Base-by-base conservation (phyloP, 2,797 vertebrate species). In the Danio aesculapii region DNA sequence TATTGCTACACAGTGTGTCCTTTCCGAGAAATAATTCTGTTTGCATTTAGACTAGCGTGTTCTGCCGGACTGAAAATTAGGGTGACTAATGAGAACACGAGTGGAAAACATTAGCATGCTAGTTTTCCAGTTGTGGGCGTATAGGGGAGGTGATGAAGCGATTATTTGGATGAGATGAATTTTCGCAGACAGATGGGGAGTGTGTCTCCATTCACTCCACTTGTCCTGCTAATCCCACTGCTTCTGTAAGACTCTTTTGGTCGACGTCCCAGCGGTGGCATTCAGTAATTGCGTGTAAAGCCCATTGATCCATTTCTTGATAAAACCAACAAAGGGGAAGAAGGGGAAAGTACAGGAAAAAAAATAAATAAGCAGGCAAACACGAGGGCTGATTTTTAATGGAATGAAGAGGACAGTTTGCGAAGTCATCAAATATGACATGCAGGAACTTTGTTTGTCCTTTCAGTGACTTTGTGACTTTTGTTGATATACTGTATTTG, bases 251-350 rank as follows among this genome's bases (percentile, higher is more conserved):
- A 16, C 43, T n/a, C 67, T 58, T 64, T 59, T 30, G 61, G 57
- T n/a, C 12, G 41, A 19, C 14, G 30, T 63, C 41, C 58, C 73
- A 76, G 8, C 10, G 2, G 67, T 81, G 57, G 73, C 73, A 71
- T 47, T 86, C 76, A 87, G 87, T 86, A 82, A 88, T 83, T 69
- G 79, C 72, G 75, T 68, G 74, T 85, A 80, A 63, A 87, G 82
- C 80, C 43, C 61, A 75, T 82, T 85, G 89, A 93, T 90, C 87
- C 83, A 0, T 84, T 79, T 66, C 63, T 70, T 84, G 87, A 91
- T 92, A 90, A 88, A 70, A 87, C 75, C 87, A 90, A 89, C 86
- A 90, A 88, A 88, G 81, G 77, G 70, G 73, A 30, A 72, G 39
- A 17, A 82, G 59, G 30, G 30, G 50, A 69, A 63, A 10, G 12